These are phyloP conservation scores for Forbesichthys agassizii DNA, from an alignment of 2,113 vertebrate genomes.

Conservation along the genomic window DNA sequence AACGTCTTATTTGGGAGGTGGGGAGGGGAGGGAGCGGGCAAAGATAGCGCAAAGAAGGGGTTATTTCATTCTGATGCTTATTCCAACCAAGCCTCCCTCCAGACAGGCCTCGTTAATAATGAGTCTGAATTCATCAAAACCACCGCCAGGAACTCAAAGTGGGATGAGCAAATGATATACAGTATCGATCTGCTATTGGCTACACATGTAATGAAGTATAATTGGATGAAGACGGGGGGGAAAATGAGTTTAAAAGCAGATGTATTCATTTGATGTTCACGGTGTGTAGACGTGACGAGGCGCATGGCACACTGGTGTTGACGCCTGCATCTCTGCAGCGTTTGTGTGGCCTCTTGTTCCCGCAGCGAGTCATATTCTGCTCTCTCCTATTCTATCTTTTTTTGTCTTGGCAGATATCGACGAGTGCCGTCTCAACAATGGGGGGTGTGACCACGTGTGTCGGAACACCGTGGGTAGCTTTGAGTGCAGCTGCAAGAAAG, in stretches of 20 bases:
- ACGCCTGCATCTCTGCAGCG: no score
- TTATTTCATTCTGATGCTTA: constrained; percentile 65
- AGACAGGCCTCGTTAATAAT: constrained; percentile 68
- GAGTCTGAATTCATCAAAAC: constrained; percentile 67
- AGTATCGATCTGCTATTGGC: constrained; percentile 46
- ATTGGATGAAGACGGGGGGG: constrained; percentile 47
- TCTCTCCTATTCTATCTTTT: constrained; percentile 18
- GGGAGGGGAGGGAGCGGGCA: constrained; percentile 6
- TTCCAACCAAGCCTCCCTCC: constrained; percentile 65
- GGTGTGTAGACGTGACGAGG: constrained; percentile 45
- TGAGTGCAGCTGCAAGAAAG: constrained; percentile 97
- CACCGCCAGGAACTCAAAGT: constrained; percentile 42
- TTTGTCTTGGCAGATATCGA: constrained; percentile 85
- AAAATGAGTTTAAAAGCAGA: constrained; percentile 24
- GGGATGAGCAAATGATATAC: constrained; percentile 50
- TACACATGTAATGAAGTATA: constrained; percentile 40
- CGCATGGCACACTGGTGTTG: constrained; percentile 6
- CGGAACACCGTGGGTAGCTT: constrained; percentile 97
- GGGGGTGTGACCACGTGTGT: constrained; percentile 96
- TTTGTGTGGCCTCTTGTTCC: background rate
- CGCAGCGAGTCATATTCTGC: background rate
- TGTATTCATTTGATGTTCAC: constrained; percentile 19
- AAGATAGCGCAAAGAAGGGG: constrained; percentile 40
- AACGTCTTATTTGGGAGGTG: constrained; percentile 28
- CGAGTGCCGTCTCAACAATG: constrained; percentile 93